These are phyloP conservation scores for Dexiosoma caninum DNA, from an alignment of 2,888 invertebrate species.

Conservation along the genomic window DNA sequence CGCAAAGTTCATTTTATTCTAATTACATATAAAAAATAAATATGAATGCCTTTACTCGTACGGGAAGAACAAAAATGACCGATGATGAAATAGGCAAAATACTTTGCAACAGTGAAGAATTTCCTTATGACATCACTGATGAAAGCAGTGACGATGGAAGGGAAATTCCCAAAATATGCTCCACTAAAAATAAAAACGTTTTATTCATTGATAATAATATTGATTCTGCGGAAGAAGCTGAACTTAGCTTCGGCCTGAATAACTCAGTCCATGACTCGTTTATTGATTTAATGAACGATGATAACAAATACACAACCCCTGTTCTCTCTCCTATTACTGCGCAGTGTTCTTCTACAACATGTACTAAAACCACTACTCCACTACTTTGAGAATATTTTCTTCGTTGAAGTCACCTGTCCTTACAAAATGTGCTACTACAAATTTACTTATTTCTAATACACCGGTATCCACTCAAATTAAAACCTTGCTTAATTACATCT, in stretches of 20 bases:
- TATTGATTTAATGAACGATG: constrained; percentile 6
- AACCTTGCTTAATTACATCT: no score
- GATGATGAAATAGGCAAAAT: constrained; percentile 6
- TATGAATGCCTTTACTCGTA: neutral
- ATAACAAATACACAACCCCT: neutral
- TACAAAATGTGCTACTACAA: neutral
- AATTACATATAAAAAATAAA: neutral
- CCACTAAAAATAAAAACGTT: neutral
- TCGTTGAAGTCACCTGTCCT: neutral
- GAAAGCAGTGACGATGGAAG: constrained; percentile 10
- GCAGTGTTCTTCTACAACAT: neutral
- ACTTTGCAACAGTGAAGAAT: constrained; percentile 4
- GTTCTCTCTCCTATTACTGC: neutral
- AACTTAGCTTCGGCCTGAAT: constrained; percentile 4
- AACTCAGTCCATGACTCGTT: constrained; percentile 1
- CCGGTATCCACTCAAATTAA: neutral
- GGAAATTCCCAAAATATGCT: neutral
- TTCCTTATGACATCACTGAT: constrained; percentile 20
- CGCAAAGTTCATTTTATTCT: no score
- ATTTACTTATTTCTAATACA: neutral
- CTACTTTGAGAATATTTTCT: neutral
- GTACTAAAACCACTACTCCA: neutral
- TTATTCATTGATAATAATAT: neutral
- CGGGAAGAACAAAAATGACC: neutral
- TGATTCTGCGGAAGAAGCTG: neutral